Evolutionary conservation across 1,140 invertebrate genomes (phyloP).

Genomic region (Drosophila repleta): DNA sequence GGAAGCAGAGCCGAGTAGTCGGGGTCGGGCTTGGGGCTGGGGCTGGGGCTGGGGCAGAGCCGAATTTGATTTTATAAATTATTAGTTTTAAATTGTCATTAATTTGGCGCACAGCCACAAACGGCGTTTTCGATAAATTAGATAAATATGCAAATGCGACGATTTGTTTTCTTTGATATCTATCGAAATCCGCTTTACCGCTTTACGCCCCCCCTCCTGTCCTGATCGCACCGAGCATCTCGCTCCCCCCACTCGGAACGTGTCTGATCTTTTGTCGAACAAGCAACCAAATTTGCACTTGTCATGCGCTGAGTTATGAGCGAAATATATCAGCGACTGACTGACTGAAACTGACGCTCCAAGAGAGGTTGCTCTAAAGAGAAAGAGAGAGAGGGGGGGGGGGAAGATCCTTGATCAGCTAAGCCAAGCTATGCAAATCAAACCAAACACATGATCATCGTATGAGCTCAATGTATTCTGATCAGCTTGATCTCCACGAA

Average conservation of each 20-base stretch:
- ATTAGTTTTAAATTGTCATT: constrained; percentile 80
- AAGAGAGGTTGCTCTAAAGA: not conserved
- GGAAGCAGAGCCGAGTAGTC: not conserved
- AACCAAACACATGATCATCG: too few relatives aligned
- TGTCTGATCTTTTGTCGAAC: constrained; percentile 79
- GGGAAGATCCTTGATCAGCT: too few relatives aligned
- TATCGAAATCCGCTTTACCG: not conserved
- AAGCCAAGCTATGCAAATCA: too few relatives aligned
- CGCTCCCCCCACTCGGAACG: constrained; percentile 23
- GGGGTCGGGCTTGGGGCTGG: not conserved
- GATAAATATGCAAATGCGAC: constrained; percentile 71
- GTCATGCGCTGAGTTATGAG: constrained; percentile 68
- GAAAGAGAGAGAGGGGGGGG: not conserved
- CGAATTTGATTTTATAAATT: constrained; percentile 78
- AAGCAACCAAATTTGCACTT: constrained; percentile 79
- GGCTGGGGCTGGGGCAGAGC: not conserved
- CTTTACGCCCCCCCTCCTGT: not conserved
- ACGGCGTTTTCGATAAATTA: constrained; percentile 41
- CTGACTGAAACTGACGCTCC: constrained; percentile 8
- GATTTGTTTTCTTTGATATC: constrained; percentile 65
- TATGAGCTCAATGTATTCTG: too few relatives aligned
- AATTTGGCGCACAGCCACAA: constrained; percentile 65
- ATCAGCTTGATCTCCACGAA: too few relatives aligned
- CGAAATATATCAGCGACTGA: constrained; percentile 23
- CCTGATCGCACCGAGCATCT: too few relatives aligned